Evolutionary conservation across 2,888 invertebrate species (phyloP).

Genomic region (Tridacna crocea): DNA sequence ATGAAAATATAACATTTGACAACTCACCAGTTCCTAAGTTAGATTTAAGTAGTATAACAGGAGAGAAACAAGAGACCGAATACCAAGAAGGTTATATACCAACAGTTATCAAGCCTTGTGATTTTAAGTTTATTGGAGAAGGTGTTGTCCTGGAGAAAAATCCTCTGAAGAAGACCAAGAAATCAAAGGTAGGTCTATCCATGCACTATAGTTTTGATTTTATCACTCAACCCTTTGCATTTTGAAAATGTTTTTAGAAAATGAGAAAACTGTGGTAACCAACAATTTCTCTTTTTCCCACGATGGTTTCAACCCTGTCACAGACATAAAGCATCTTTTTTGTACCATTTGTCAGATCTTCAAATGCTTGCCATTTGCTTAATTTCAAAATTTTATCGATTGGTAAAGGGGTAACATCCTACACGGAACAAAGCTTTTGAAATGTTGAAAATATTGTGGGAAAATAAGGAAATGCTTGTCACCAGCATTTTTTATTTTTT

Average conservation of each 20-base stretch:
- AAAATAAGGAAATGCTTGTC: too few species aligned
- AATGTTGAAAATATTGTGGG: too few species aligned
- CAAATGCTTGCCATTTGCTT: too few species aligned
- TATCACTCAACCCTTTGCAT: background rate
- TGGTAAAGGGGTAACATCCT: too few species aligned
- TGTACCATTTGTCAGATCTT: too few species aligned
- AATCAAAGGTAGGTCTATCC: constrained; percentile 64
- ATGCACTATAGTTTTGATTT: background rate
- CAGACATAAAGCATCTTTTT: too few species aligned
- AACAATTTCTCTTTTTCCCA: background rate
- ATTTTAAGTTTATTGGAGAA: constrained; percentile 76
- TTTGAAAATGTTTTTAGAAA: background rate
- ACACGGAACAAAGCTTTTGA: too few species aligned
- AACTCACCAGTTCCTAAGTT: constrained; percentile 53
- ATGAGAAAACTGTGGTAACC: background rate
- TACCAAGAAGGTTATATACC: constrained; percentile 73
- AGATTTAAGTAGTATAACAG: constrained; percentile 71
- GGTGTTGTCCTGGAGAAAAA: constrained; percentile 72
- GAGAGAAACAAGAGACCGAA: constrained; percentile 57
- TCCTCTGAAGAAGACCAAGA: constrained; percentile 70
- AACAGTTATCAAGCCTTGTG: constrained; percentile 73
- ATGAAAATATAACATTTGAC: constrained; percentile 39
- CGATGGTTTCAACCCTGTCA: background rate
- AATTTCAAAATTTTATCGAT: too few species aligned
- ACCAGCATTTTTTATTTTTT: too few species aligned